Conservation (phyloP, 2,797 vertebrate species). For the Remorina albescens region DNA sequence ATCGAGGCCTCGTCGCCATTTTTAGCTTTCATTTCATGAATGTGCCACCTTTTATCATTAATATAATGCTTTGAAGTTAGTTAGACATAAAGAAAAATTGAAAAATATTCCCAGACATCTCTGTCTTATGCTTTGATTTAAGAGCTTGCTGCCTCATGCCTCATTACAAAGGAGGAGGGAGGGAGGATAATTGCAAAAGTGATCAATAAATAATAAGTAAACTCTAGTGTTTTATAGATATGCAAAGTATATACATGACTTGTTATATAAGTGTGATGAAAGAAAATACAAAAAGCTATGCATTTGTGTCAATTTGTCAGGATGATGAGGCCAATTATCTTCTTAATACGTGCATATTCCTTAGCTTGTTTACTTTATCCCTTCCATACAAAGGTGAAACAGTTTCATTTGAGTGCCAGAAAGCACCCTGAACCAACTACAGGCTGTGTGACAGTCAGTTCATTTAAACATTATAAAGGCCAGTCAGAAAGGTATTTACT, state of each 20-base stretch:
- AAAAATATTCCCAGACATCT: conserved; percentile 1
- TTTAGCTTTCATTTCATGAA: not conserved
- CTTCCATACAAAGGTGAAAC: conserved; percentile 6
- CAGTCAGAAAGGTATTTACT: conserved; percentile 1
- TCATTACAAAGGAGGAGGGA: conserved; percentile 8
- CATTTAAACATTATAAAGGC: conserved; percentile 15
- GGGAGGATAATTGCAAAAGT: conserved; percentile 11
- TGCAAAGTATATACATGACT: conserved; percentile 13
- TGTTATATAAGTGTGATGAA: conserved; percentile 19
- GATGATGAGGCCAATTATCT: conserved; percentile 38
- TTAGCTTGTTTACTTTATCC: conserved; percentile 37
- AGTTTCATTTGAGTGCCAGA: conserved; percentile 19
- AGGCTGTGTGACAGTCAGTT: not conserved
- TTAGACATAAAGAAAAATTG: too few species aligned
- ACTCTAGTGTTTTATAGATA: conserved; percentile 18
- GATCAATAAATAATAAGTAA: conserved; percentile 32
- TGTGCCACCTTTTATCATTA: not conserved
- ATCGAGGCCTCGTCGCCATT: not conserved
- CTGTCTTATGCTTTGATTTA: conserved; percentile 16
- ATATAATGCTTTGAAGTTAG: not conserved
- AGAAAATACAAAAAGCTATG: conserved; percentile 12
- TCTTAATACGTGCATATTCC: not conserved
- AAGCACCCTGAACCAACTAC: not conserved
- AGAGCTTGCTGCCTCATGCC: conserved; percentile 12
- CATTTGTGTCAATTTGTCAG: conserved; percentile 20